phyloP scores from a whole-genome alignment of 2,797 vertebrate species.

The Pantherophis alleghaniensis region DNA sequence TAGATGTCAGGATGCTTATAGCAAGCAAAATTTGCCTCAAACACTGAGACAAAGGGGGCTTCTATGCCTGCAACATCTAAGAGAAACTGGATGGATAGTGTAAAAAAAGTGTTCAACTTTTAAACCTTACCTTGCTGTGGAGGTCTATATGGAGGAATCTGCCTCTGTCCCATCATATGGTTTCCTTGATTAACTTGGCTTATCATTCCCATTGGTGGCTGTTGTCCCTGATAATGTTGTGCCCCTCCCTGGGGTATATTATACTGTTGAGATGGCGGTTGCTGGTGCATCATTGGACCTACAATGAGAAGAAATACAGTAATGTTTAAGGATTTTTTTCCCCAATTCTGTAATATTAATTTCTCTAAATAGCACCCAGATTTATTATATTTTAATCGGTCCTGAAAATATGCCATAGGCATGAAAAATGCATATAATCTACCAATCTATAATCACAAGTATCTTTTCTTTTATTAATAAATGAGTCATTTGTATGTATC shows the following conservation, averaged over 20 bases:
- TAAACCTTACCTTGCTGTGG: constrained; percentile 91
- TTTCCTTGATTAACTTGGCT: constrained; percentile 94
- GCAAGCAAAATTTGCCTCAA: not conserved
- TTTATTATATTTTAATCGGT: not conserved
- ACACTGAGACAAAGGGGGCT: not conserved
- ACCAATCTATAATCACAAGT: not conserved
- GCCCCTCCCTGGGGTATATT: constrained; percentile 91
- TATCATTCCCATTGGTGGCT: constrained; percentile 97
- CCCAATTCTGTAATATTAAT: not conserved
- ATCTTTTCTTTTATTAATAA: not conserved
- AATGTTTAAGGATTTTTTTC: not conserved
- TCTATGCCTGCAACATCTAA: not conserved
- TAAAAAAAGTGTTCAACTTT: not conserved
- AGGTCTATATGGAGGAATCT: constrained; percentile 96
- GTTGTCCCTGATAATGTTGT: constrained; percentile 97
- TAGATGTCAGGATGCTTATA: not conserved
- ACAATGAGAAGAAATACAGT: constrained; percentile 1
- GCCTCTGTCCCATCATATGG: constrained; percentile 96
- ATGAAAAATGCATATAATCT: not conserved
- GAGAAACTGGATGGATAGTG: not conserved
- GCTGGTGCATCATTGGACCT: constrained; percentile 99
- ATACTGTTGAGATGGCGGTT: constrained; percentile 94
- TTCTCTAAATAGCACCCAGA: not conserved
- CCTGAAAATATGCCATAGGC: not conserved
- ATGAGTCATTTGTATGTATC: not conserved